phyloP scores from a whole-genome alignment of 2,113 vertebrate species.

The Ginglymostoma cirratum region DNA sequence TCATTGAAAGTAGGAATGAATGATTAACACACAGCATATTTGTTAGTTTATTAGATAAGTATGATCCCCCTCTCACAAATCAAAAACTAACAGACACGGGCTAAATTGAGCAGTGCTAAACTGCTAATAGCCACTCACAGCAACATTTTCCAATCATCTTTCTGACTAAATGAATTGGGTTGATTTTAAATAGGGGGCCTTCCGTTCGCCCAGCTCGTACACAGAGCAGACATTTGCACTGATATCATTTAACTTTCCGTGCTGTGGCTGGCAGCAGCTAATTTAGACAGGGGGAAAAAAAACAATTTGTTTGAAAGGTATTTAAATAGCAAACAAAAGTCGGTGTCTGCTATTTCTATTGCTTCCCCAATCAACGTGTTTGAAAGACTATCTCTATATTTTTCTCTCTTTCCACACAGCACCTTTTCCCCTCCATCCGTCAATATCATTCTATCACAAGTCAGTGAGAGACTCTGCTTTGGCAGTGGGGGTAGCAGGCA shows the following conservation, averaged over 20 bases:
- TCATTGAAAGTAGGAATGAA: not conserved
- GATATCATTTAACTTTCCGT: constrained; percentile 2
- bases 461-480: not conserved
- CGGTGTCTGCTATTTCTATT: not conserved
- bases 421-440: no score
- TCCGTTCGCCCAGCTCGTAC: not conserved
- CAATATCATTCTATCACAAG: not conserved
- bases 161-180: constrained; percentile 9
- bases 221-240: not conserved
- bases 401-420: no score
- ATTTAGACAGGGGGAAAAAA: not conserved
- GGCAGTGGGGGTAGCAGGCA: not conserved
- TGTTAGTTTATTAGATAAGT: constrained; percentile 24
- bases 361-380: not conserved
- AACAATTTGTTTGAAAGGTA: not conserved
- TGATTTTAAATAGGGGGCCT: not conserved
- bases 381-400: not conserved
- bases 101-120: constrained; percentile 17
- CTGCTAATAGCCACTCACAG: not conserved
- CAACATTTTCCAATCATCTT: not conserved
- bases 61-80: constrained; percentile 27
- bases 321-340: not conserved
- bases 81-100: not conserved
- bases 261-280: not conserved
- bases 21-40: constrained; percentile 20